Conservation (phyloP, 1,140 invertebrate genomes). For the Dryas iulia region DNA sequence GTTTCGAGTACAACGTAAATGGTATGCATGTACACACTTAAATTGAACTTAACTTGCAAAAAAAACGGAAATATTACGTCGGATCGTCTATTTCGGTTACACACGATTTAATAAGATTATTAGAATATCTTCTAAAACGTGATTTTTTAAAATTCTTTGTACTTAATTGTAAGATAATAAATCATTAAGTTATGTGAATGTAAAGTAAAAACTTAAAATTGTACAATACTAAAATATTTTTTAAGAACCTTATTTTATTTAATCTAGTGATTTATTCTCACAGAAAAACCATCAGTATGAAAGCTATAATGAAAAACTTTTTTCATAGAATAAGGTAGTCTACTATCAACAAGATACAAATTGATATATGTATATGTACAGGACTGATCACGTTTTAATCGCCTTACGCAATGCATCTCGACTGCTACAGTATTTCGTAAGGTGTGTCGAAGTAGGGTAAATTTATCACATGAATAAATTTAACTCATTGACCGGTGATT, state of each 20-base stretch:
- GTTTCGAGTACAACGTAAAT: background rate
- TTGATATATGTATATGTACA: background rate
- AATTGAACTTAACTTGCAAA: background rate
- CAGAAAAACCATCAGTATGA: background rate
- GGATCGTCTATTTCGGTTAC: too few relatives aligned
- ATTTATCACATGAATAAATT: slow-evolving; percentile 23
- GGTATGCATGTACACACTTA: background rate
- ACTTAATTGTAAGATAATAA: too few relatives aligned
- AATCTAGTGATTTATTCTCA: background rate
- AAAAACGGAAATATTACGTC: background rate
- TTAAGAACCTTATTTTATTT: background rate
- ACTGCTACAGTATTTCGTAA: slow-evolving; percentile 21
- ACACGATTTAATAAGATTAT: background rate
- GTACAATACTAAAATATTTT: background rate
- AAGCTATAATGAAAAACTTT: background rate
- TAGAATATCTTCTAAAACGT: background rate
- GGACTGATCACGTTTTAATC: slow-evolving; percentile 10
- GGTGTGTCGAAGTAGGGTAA: slow-evolving; percentile 31
- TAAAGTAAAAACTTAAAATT: background rate
- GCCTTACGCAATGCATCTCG: slow-evolving; percentile 17
- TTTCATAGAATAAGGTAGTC: background rate
- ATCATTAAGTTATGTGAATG: too few relatives aligned
- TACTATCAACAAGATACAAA: background rate
- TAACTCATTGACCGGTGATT: background rate
- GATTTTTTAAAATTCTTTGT: too few relatives aligned